phyloP scores from a whole-genome alignment of 1,140 invertebrate genomes.

The Drosophila nebulosa region DNA sequence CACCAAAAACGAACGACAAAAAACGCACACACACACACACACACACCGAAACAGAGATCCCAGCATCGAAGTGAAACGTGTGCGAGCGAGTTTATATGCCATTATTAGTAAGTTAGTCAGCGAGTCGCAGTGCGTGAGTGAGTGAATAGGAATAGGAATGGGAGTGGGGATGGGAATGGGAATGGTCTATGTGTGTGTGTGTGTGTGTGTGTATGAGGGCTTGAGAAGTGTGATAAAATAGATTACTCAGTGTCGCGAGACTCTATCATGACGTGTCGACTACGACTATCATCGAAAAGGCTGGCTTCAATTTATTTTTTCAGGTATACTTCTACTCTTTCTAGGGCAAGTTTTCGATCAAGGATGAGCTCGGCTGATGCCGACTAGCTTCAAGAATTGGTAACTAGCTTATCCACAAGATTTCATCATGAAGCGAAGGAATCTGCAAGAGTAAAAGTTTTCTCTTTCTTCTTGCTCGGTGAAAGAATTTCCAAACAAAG shows the following conservation, averaged over 20 bases:
- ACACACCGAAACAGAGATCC: constrained; percentile 18
- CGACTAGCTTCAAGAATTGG: no score
- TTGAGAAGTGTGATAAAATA: constrained; percentile 47
- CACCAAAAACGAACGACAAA: neutral
- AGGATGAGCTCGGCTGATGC: no score
- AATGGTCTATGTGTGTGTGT: neutral
- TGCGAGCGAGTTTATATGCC: constrained; percentile 69
- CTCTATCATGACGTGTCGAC: constrained; percentile 38
- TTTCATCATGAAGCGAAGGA: no score
- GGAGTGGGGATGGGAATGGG: no score
- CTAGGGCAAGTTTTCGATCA: neutral
- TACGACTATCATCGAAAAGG: neutral
- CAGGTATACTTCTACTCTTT: neutral
- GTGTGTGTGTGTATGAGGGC: constrained; percentile 13
- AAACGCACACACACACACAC: neutral
- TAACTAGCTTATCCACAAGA: no score
- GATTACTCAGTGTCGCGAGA: constrained; percentile 75
- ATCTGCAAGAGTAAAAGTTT: no score
- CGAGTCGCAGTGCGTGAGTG: neutral
- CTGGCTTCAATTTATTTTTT: no score
- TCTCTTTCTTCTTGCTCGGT: no score
- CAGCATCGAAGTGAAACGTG: constrained; percentile 51
- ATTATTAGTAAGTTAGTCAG: constrained; percentile 58
- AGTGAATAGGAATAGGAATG: neutral
- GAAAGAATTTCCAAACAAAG: no score